Conservation (phyloP, 2,797 vertebrate genomes). For the Clarias pachynema region DNA sequence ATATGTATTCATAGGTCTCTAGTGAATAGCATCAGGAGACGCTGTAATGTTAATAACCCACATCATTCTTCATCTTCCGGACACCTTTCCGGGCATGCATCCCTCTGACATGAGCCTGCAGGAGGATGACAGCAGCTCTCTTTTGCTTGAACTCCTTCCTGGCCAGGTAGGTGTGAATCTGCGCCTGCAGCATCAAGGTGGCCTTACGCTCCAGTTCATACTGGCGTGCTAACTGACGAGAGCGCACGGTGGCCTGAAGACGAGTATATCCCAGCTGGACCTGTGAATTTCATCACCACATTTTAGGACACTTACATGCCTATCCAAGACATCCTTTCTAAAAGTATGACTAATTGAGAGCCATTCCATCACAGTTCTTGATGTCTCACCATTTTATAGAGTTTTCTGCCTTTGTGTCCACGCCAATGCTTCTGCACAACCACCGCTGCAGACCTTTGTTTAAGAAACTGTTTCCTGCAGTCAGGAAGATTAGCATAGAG, state of each 20-base stretch:
- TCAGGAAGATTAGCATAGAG: slow-evolving; percentile 34
- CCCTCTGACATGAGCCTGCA: slow-evolving; percentile 87
- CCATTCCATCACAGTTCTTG: neutral
- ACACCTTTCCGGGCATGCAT: slow-evolving; percentile 76
- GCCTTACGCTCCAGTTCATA: slow-evolving; percentile 74
- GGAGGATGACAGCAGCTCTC: slow-evolving; percentile 77
- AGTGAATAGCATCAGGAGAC: neutral
- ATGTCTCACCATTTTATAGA: slow-evolving; percentile 81
- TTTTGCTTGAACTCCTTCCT: slow-evolving; percentile 77
- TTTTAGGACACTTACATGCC: neutral
- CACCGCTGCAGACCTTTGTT: slow-evolving; percentile 78
- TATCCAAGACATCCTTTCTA: neutral
- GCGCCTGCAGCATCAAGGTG: slow-evolving; percentile 77
- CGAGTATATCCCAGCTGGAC: slow-evolving; percentile 85
- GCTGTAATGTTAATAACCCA: slow-evolving; percentile 55
- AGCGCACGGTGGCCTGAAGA: slow-evolving; percentile 85
- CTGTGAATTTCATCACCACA: slow-evolving; percentile 65
- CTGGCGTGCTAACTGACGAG: slow-evolving; percentile 73
- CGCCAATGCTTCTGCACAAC: slow-evolving; percentile 90
- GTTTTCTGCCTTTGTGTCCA: slow-evolving; percentile 80
- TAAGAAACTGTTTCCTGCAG: slow-evolving; percentile 85
- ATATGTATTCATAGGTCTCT: neutral
- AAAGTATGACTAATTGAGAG: neutral
- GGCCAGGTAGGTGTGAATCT: slow-evolving; percentile 77
- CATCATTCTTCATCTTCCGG: slow-evolving; percentile 72